Conservation (phyloP, 2,113 vertebrate genomes). For the Brienomyrus brachyistius region DNA sequence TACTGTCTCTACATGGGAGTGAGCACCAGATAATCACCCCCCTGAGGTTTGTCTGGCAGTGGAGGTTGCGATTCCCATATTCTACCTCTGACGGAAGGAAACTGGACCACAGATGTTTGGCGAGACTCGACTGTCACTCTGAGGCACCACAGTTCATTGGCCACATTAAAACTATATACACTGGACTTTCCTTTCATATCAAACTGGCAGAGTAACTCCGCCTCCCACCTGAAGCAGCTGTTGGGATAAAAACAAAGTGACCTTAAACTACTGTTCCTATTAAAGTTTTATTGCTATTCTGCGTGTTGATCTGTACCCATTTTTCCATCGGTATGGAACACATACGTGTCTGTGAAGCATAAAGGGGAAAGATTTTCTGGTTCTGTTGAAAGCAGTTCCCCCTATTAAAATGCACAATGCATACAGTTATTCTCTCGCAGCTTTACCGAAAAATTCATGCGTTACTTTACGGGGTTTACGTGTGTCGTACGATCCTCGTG, state of each 20-base stretch:
- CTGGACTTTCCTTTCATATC: not conserved
- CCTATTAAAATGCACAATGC: not conserved
- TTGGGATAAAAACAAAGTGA: not conserved
- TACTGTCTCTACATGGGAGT: slow-evolving; percentile 25
- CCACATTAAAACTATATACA: slow-evolving; percentile 10
- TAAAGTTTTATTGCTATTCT: not conserved
- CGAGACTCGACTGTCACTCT: slow-evolving; percentile 27
- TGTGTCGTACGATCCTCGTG: too few relatives aligned
- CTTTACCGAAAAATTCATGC: not conserved
- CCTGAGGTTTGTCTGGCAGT: slow-evolving; percentile 32
- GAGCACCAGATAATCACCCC: slow-evolving; percentile 48
- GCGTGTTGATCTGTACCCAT: not conserved
- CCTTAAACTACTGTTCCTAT: not conserved
- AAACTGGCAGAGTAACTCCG: not conserved
- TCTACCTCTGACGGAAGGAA: slow-evolving; percentile 33
- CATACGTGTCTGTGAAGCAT: not conserved
- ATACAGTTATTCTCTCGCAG: not conserved
- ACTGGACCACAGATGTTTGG: slow-evolving; percentile 42
- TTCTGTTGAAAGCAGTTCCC: not conserved
- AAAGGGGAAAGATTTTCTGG: not conserved
- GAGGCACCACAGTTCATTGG: slow-evolving; percentile 31
- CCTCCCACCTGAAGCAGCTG: not conserved
- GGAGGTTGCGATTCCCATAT: slow-evolving; percentile 31
- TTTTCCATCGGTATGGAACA: not conserved
- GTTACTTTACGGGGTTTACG: not conserved